A percentile compares a stretch with the other conserved stretches of the same genome.
Conservation (phyloP, 2,113 vertebrate species). For the Crocuta crocuta region DNA sequence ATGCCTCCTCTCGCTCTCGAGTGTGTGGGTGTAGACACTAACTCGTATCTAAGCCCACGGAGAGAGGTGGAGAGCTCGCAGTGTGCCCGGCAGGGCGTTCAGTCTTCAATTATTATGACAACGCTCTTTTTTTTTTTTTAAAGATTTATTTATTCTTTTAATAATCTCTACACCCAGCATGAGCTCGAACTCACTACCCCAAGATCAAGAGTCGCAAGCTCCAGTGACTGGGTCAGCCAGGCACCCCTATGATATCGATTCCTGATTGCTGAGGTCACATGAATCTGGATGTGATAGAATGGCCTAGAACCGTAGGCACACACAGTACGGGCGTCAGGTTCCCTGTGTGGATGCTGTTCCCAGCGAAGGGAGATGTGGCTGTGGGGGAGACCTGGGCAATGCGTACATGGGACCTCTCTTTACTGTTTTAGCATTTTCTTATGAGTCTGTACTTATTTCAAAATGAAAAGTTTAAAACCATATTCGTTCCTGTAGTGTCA, state of each 20-base stretch:
- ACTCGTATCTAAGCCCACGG: background rate
- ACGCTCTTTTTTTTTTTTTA: too few species aligned
- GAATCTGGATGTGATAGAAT: fast-evolving
- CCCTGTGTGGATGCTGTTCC: fast-evolving
- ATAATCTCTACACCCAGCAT: background rate
- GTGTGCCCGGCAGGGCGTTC: too few species aligned
- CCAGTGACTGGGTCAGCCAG: background rate
- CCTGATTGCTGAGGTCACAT: fast-evolving
- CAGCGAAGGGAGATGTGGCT: background rate
- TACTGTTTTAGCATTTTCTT: background rate
- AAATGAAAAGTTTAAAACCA: background rate
- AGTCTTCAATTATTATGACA: too few species aligned
- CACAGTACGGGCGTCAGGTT: fast-evolving
- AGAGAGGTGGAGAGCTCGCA: background rate
- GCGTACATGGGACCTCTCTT: background rate
- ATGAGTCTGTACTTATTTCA: background rate
- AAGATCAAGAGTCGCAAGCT: background rate
- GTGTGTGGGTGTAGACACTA: background rate
- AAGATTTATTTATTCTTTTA: background rate
- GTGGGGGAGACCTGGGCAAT: fast-evolving
- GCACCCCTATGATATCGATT: background rate
- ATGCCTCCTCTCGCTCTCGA: background rate
- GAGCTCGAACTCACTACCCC: background rate
- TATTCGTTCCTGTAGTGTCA: background rate
- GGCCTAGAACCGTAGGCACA: fast-evolving